Evolutionary conservation across 30 jellyfish, hydroid and myxozoan species (phyloP).

Genomic region (Morbakka virulenta): DNA sequence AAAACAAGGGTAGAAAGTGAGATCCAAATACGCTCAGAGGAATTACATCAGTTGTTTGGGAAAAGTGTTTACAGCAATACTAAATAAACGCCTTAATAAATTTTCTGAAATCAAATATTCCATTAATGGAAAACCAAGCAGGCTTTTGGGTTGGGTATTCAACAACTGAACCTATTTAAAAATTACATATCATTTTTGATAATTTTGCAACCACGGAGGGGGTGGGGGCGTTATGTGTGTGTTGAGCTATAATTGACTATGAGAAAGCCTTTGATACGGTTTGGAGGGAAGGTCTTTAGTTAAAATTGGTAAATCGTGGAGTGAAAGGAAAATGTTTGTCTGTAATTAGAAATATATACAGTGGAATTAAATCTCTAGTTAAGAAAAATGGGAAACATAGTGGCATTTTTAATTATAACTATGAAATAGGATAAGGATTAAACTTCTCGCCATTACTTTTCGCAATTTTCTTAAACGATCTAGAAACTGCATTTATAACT

Average conservation of each 20-base stretch:
- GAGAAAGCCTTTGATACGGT: no score
- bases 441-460: constrained; percentile 17
- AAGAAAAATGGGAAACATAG: not conserved
- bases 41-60: constrained; percentile 19
- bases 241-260: no score
- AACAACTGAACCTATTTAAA: constrained; percentile 3
- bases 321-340: not conserved
- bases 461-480: constrained; percentile 5
- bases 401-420: not conserved
- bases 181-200: not conserved
- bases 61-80: constrained; percentile 6
- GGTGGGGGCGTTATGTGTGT: no score
- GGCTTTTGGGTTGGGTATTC: constrained; percentile 2
- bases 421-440: constrained; percentile 9
- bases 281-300: no score
- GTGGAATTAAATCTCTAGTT: not conserved
- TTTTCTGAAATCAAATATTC: not conserved
- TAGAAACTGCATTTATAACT: not conserved
- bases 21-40: constrained; percentile 4
- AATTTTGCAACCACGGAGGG: not conserved
- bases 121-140: constrained; percentile 15
- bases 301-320: constrained; percentile 12
- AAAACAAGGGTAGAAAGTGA: constrained; percentile 1
- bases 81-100: constrained; percentile 1
- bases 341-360: not conserved